phyloP scores from a whole-genome alignment of 2,113 vertebrate species.

The Limnothrissa miodon region DNA sequence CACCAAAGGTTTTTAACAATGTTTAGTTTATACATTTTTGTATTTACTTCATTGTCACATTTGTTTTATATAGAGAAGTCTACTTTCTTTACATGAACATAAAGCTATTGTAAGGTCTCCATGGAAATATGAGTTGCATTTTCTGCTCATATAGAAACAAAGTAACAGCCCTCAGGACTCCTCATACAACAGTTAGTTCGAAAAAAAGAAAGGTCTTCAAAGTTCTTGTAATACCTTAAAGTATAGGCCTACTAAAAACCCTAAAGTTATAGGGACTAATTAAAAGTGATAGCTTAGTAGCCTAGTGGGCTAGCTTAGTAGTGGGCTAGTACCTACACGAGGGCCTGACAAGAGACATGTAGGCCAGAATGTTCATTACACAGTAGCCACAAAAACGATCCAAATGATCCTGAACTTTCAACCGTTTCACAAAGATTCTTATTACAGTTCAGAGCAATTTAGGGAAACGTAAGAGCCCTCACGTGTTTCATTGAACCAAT shows the following conservation, averaged over 20 bases:
- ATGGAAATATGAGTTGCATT: neutral
- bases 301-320: too few species aligned
- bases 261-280: too few species aligned
- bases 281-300: too few species aligned
- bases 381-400: neutral
- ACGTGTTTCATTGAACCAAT: conserved; percentile 51
- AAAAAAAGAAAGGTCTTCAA: neutral
- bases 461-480: conserved; percentile 22
- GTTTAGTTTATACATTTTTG: neutral
- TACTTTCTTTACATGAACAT: neutral
- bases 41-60: neutral
- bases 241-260: too few species aligned
- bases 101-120: neutral
- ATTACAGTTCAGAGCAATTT: neutral
- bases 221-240: neutral
- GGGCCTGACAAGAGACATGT: neutral
- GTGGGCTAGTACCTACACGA: neutral
- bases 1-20: neutral
- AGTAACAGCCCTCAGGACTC: neutral
- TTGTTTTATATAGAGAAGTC: neutral
- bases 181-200: neutral
- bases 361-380: neutral
- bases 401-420: neutral
- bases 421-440: neutral
- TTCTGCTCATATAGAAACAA: too few species aligned